Evolutionary conservation across 2,113 vertebrate genomes (phyloP).

Genomic region (Varanus salvator): DNA sequence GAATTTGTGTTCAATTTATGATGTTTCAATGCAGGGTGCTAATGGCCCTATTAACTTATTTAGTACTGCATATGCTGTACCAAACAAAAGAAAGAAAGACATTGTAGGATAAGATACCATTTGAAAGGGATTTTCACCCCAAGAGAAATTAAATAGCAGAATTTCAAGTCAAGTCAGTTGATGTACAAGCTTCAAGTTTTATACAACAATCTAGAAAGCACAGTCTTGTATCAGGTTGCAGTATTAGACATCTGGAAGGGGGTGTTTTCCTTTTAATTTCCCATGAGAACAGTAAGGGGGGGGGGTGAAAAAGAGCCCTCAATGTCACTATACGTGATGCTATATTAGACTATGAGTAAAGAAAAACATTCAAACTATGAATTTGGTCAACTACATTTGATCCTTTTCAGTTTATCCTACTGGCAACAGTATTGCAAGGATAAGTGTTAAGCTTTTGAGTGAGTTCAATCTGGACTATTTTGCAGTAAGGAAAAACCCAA

Average conservation of each 20-base stretch:
- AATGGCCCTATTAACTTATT: neutral
- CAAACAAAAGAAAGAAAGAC: neutral
- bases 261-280: neutral
- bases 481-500: neutral
- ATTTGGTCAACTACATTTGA: neutral
- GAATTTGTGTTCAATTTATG: neutral
- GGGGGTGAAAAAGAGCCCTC: neutral
- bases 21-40: neutral
- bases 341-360: neutral
- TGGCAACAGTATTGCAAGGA: constrained; percentile 11
- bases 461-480: neutral
- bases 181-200: neutral
- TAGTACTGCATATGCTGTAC: neutral
- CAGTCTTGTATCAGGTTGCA: neutral
- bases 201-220: neutral
- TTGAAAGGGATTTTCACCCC: neutral
- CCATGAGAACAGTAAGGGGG: neutral
- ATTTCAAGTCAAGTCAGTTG: neutral
- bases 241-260: neutral
- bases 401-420: neutral
- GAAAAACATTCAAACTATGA: neutral
- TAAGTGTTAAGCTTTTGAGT: neutral
- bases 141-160: neutral
- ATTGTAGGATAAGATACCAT: neutral
- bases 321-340: neutral